Evolutionary conservation across 1,140 invertebrate genomes (phyloP).

Genomic region (Proales similis): DNA sequence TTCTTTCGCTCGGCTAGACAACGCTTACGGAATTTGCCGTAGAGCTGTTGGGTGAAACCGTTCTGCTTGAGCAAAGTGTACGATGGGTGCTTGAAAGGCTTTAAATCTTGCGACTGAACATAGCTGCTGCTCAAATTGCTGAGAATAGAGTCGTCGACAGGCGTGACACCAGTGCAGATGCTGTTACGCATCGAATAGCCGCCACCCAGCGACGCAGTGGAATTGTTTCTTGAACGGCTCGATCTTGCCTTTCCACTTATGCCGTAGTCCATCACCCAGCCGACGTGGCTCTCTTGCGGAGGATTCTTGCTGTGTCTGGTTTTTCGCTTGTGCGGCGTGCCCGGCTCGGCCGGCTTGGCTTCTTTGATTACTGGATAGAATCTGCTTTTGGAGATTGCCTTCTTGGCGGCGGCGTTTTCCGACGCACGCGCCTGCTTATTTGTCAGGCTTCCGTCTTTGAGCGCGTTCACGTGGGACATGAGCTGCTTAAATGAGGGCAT

Average conservation of each 20-base stretch:
- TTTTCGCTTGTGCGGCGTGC: constrained; percentile 60
- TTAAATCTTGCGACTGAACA: constrained; percentile 63
- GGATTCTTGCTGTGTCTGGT: constrained; percentile 83
- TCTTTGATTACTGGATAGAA: constrained; percentile 88
- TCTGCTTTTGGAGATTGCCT: constrained; percentile 47
- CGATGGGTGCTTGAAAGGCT: constrained; percentile 82
- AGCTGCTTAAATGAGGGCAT: constrained; percentile 40
- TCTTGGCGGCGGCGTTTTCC: constrained; percentile 6
- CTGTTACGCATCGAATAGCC: neutral
- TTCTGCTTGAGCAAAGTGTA: constrained; percentile 90
- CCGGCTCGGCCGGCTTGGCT: constrained; percentile 41
- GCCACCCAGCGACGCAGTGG: constrained; percentile 17
- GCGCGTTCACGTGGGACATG: constrained; percentile 41
- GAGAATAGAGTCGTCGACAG: neutral
- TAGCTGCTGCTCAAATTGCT: constrained; percentile 62
- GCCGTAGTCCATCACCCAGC: constrained; percentile 86
- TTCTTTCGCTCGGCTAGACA: constrained; percentile 64
- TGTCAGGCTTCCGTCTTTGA: neutral
- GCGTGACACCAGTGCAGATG: neutral
- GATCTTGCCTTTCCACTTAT: constrained; percentile 55
- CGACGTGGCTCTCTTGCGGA: constrained; percentile 87
- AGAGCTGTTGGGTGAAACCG: constrained; percentile 91
- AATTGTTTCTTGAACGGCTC: constrained; percentile 48
- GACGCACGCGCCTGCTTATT: constrained; percentile 4
- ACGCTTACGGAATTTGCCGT: constrained; percentile 74